These are phyloP conservation scores for Prolemur simus DNA, from an alignment of 2,113 vertebrate genomes.

Conservation along the genomic window DNA sequence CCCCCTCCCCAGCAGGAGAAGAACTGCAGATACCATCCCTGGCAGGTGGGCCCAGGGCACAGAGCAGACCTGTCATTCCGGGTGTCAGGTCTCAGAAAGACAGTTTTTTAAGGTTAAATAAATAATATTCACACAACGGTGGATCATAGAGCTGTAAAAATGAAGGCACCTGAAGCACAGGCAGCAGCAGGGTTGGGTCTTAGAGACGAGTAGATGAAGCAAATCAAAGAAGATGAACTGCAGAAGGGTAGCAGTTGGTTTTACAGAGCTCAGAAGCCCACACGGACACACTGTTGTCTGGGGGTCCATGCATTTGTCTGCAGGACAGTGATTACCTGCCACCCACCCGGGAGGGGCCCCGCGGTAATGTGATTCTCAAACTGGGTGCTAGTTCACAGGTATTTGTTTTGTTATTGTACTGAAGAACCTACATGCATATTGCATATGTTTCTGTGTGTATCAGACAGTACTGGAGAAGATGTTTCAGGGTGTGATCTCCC, in stretches of 20 bases:
- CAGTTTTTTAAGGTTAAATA: neutral
- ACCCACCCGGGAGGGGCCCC: fast-evolving
- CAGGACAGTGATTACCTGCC: neutral
- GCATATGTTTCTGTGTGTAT: neutral
- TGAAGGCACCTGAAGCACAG: fast-evolving
- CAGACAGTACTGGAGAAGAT: fast-evolving
- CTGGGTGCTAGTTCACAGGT: neutral
- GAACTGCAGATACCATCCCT: neutral
- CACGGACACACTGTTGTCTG: fast-evolving
- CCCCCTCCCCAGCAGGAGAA: neutral
- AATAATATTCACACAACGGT: neutral
- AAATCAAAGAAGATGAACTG: neutral
- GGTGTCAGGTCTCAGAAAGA: neutral
- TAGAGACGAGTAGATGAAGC: neutral
- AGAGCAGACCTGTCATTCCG: no score
- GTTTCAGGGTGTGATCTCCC: neutral
- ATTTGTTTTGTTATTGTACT: neutral
- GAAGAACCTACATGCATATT: no score
- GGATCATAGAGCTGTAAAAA: neutral
- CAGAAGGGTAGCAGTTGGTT: neutral
- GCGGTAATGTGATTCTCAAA: neutral
- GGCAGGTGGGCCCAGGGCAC: neutral
- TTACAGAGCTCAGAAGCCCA: neutral
- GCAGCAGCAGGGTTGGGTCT: neutral
- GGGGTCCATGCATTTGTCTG: fast-evolving